Base-by-base conservation (phyloP, 2,888 invertebrate genomes). In the Sisyra terminalis region DNA sequence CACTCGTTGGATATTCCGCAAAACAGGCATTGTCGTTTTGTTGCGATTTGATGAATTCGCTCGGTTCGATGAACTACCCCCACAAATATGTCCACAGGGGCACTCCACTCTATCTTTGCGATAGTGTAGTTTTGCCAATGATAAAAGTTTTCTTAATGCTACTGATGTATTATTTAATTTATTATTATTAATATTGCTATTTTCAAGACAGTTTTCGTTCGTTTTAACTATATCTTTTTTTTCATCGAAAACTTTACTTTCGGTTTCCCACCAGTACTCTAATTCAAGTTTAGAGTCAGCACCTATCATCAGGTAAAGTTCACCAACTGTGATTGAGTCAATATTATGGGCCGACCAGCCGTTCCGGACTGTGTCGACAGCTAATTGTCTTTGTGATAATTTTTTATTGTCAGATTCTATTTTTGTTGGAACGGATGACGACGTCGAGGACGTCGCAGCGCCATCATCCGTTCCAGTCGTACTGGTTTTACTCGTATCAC, bases 261-360 rank as follows among this genome's bases (percentile, higher is more conserved):
- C 60, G 0, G 67, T 58, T 42, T 74, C 73, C 84, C 84, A 87
- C 71, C 78, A 80, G 59, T 87, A 88, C 57, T 87, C 83, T 16
- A 87, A 59, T 44, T 76, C 71, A 24, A 88, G 60, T 59, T 77
- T 81, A 0, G 82, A 79, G 46, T 86, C 78, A 44, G 69, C 66
- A 11, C 83, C 83, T 58, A 78, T 82, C 78, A 92, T 87, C 39
- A 93, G 68, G 63, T 89, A 92, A 44, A 93, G 63, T 63, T 94
- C 92, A 0, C 92, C 92, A 24, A 94, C 70, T 3, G 88, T 87
- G 34, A 92, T 70, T 29, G 82, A 78, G 6, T 81, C 82, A 1
- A 81, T 77, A 55, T 80, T 81, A 11, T 71, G 64, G 7, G 71
- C 57, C 42, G 83, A 88, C 90, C 92, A 93, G 0, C 92, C 92